Base-by-base conservation (phyloP, 1,140 invertebrate species). In the Proctacanthus coquilletti region DNA sequence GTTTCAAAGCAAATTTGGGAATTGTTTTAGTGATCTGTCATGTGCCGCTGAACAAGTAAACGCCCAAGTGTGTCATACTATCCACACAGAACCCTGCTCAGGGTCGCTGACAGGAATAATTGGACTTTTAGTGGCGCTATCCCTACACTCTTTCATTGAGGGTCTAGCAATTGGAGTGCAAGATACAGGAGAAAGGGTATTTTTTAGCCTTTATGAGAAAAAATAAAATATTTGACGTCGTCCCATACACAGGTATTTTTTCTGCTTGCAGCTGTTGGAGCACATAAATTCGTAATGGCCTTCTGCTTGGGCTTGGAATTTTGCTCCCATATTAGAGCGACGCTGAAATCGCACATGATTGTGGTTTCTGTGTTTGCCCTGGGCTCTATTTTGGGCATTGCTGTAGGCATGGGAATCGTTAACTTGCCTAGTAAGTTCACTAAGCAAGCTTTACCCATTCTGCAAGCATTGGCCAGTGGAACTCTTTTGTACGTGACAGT, bases 401-500 rank as follows among this genome's bases (percentile, higher is more conserved):
- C 61, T 0, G 35, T 76, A 0, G 77, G 77, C 31, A 71, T 75
- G 47, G 54, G 62, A n/a, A 52, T 76, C 21, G 64, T 70, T n/a
- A 52, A 61, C 43, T 45, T 67, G 1, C 58, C 62, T 1, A 40
- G 46, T 10, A 37, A 44, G 21, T 62, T 68, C 50, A 61, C 66
- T 8, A 59, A 61, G 10, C 42, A 59, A 9, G 60, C 64, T n/a
- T 52, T 75, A 27, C 68, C 72, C 11, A 53, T 74, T 34, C 63
- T 76, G 52, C 68, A 84, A 66, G 75, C 73, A 0, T 45, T 93
- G 21, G 85, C 88, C n/a, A 85, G 80, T 29, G 91, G 91, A 29
- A 93, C 87, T 2, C 74, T 95, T 31, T 62, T 95, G 0, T 95
- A 93, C 60, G 84, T 94, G 27, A 89, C 86, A 0, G 84, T 92